A percentile compares a stretch with the other conserved stretches of the same genome.
These are phyloP conservation scores for Eclectus roratus DNA, from an alignment of 2,113 vertebrate genomes.

Conservation along the genomic window DNA sequence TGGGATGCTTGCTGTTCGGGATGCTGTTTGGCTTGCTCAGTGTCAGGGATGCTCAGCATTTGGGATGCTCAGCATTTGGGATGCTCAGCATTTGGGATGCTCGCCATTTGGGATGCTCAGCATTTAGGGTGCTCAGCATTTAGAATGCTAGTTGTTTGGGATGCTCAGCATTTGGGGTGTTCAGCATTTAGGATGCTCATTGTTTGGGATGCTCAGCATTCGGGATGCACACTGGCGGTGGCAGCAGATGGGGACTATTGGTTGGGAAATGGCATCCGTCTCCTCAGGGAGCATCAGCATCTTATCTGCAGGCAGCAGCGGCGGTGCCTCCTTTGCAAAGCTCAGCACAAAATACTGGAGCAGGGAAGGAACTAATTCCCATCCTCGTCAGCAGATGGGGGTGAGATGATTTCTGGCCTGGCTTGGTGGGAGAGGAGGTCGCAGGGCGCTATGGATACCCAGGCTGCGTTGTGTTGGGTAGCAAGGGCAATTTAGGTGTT, in stretches of 20 bases:
- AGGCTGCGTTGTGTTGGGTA: not conserved
- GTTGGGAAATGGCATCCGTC: not conserved
- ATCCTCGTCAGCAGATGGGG: not conserved
- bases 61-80: rapidly evolving
- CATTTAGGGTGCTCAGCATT: not conserved
- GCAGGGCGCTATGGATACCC: not conserved
- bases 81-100: not conserved
- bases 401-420: not conserved
- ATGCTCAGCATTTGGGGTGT: too few species aligned
- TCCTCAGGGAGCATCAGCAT: not conserved
- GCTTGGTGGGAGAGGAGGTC: not conserved
- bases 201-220: not conserved
- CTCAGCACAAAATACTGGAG: not conserved
- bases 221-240: rapidly evolving
- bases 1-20: rapidly evolving
- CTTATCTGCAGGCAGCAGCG: not conserved
- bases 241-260: not conserved
- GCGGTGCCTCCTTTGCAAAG: not conserved
- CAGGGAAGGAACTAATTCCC: not conserved
- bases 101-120: not conserved
- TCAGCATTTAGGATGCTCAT: not conserved
- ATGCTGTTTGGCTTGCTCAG: too few species aligned
- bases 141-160: not conserved
- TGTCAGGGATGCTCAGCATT: not conserved
- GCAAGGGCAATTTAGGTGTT: not conserved